These are phyloP conservation scores for Anabas testudineus DNA, from an alignment of 2,797 vertebrate genomes.

Conservation along the genomic window DNA sequence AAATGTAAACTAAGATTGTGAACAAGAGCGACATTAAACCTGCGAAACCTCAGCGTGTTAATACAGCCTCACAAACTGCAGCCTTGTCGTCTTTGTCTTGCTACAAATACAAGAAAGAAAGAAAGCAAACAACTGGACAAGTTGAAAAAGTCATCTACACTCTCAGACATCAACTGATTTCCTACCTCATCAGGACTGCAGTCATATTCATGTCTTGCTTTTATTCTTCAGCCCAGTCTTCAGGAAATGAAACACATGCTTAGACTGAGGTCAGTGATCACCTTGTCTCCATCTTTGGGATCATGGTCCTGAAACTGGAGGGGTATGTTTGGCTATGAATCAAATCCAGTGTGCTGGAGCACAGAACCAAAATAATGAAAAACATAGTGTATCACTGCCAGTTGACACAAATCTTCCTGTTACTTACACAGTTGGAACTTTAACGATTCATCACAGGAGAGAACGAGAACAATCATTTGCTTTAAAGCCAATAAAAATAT, in stretches of 20 bases:
- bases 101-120: conserved; percentile 15
- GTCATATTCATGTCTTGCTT: conserved; percentile 10
- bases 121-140: conserved; percentile 23
- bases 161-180: conserved; percentile 4
- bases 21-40: neutral
- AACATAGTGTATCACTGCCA: conserved; percentile 7
- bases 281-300: conserved; percentile 4
- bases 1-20: neutral
- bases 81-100: neutral
- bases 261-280: conserved; percentile 42
- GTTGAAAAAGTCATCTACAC: conserved; percentile 15
- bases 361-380: conserved; percentile 30
- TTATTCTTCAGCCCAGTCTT: conserved; percentile 18
- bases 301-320: conserved; percentile 28
- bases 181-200: conserved; percentile 2
- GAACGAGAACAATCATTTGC: conserved; percentile 2
- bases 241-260: conserved; percentile 16
- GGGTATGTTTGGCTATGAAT: conserved; percentile 14
- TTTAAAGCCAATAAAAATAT: conserved; percentile 58
- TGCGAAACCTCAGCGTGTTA: neutral
- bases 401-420: conserved; percentile 17
- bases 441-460: conserved; percentile 38
- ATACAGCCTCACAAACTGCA: neutral
- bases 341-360: conserved; percentile 8
- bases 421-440: conserved; percentile 23